These are phyloP conservation scores for Mimas tiliae DNA, from an alignment of 2,888 invertebrate genomes.

Conservation along the genomic window DNA sequence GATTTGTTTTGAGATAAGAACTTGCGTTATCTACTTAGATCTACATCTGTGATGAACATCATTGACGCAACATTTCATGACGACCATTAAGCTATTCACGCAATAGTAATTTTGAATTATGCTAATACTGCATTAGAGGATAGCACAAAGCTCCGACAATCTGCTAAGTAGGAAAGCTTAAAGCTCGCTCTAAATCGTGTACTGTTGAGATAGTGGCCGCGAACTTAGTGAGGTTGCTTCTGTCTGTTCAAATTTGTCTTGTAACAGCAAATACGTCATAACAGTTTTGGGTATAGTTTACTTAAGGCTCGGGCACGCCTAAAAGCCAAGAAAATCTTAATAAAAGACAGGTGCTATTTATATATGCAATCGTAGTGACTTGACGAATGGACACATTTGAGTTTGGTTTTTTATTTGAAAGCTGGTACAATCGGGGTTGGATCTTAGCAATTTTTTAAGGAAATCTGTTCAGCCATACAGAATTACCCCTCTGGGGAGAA, in stretches of 20 bases:
- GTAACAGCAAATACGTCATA: slow-evolving; percentile 18
- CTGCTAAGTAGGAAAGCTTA: slow-evolving; percentile 20
- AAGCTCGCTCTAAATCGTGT: slow-evolving; percentile 16
- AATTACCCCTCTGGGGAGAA: too few species aligned
- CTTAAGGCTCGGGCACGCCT: neutral
- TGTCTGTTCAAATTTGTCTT: slow-evolving; percentile 9
- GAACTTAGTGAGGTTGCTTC: neutral
- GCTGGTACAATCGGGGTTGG: too few species aligned
- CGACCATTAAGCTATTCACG: slow-evolving; percentile 4
- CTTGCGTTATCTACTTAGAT: too few species aligned
- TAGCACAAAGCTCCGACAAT: slow-evolving; percentile 19
- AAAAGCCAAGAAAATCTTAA: too few species aligned
- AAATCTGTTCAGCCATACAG: too few species aligned
- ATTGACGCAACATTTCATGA: neutral
- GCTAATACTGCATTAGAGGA: neutral
- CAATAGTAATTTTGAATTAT: slow-evolving; percentile 20
- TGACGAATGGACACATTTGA: too few species aligned
- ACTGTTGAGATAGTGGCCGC: slow-evolving; percentile 20
- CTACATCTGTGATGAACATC: neutral
- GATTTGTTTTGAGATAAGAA: too few species aligned
- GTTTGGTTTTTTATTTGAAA: too few species aligned
- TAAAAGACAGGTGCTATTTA: too few species aligned
- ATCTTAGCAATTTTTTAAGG: too few species aligned
- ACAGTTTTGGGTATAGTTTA: neutral
- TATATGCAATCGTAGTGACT: too few species aligned